Percentiles rank a stretch among this genome's conserved stretches.
Conservation (phyloP, 2,113 vertebrate genomes). For the Narcine bancroftii region DNA sequence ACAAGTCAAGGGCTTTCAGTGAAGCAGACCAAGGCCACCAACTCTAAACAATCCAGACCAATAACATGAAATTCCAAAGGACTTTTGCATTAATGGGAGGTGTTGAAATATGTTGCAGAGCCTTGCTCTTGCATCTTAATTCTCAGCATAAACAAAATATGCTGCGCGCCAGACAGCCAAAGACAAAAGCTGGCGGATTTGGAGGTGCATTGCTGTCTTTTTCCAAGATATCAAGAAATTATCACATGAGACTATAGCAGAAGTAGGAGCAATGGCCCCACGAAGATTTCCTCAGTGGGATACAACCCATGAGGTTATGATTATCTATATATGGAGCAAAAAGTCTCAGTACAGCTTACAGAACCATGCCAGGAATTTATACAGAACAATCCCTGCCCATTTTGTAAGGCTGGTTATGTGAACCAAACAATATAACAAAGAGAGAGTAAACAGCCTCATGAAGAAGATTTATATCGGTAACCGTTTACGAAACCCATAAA, state of each 20-base stretch:
- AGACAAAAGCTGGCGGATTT: not conserved
- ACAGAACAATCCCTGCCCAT: not conserved
- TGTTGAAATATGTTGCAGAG: not conserved
- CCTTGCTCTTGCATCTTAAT: not conserved
- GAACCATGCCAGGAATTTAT: slow-evolving; percentile 1
- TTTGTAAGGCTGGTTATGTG: not conserved
- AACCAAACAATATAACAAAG: not conserved
- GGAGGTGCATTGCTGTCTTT: too few relatives aligned
- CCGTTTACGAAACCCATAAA: not conserved
- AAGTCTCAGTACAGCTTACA: not conserved
- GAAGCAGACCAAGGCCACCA: too few relatives aligned
- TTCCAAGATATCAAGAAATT: not conserved
- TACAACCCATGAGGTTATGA: not conserved
- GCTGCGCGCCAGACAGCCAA: not conserved
- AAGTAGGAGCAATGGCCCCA: not conserved
- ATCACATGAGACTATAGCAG: not conserved
- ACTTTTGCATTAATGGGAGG: not conserved
- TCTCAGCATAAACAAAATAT: not conserved
- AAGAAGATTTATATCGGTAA: not conserved
- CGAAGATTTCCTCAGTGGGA: not conserved
- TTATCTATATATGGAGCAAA: slow-evolving; percentile 24
- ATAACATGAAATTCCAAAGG: not conserved
- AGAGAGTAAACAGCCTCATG: not conserved
- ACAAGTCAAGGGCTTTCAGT: too few relatives aligned
- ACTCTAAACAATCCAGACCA: too few relatives aligned